Percentiles rank a stretch among this genome's conserved stretches.
Evolutionary conservation across 1,140 invertebrate genomes (phyloP).

Genomic region (Camponotus floridanus): DNA sequence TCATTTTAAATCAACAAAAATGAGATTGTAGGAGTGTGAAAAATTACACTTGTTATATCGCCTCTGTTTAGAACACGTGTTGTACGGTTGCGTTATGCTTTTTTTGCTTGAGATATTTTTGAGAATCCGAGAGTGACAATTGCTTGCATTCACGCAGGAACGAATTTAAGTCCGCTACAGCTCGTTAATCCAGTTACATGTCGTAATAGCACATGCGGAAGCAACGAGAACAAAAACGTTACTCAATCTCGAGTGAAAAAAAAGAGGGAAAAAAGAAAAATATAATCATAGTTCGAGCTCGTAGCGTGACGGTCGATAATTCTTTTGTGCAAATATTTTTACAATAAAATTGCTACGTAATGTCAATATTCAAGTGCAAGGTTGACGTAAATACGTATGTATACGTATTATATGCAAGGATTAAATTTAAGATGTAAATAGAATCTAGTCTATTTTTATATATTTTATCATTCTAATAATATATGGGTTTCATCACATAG

Average conservation of each 20-base stretch:
- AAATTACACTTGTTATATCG: neutral
- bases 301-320: conserved; percentile 30
- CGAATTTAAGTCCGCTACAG: conserved; percentile 44
- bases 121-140: conserved; percentile 34
- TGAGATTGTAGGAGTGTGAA: neutral
- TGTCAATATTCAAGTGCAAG: conserved; percentile 52
- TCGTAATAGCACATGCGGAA: conserved; percentile 37
- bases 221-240: conserved; percentile 29
- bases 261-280: neutral
- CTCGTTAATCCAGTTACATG: conserved; percentile 45
- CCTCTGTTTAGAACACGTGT: neutral
- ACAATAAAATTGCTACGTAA: conserved; percentile 6
- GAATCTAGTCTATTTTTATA: neutral
- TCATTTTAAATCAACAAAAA: neutral
- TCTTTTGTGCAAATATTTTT: conserved; percentile 19
- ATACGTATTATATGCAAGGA: neutral
- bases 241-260: conserved; percentile 16
- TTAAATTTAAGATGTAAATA: neutral
- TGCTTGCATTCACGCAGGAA: neutral
- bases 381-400: neutral
- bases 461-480: neutral
- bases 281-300: conserved; percentile 11
- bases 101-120: neutral
- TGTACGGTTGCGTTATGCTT: neutral
- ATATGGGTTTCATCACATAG: too few relatives aligned